A percentile compares a stretch with the other conserved stretches of the same genome.
These are phyloP conservation scores for Tetramorium alpestre DNA, from an alignment of 1,140 invertebrate species.

Conservation along the genomic window DNA sequence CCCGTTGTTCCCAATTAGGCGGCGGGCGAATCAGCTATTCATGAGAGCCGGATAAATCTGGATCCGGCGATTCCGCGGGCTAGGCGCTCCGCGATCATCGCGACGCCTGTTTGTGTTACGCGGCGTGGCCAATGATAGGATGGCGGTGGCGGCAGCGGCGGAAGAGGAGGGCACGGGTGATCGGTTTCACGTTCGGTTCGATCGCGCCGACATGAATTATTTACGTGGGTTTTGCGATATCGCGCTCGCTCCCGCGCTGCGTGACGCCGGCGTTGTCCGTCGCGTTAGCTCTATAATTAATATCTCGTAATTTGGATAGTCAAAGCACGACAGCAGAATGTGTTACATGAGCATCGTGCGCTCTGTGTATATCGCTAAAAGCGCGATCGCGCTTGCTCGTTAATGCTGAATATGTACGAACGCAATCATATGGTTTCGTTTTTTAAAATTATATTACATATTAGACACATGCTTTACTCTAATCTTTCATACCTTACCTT, in stretches of 20 bases:
- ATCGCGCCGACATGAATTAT: constrained; percentile 60
- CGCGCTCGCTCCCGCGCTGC: constrained; percentile 37
- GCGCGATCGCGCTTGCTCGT: constrained; percentile 37
- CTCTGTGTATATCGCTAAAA: constrained; percentile 38
- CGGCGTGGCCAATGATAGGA: constrained; percentile 31
- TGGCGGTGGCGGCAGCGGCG: neutral
- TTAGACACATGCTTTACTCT: neutral
- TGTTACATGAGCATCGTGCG: constrained; percentile 46
- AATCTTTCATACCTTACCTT: neutral
- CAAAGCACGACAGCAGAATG: constrained; percentile 62
- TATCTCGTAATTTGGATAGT: constrained; percentile 73
- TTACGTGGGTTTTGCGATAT: constrained; percentile 57
- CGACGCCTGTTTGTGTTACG: constrained; percentile 51
- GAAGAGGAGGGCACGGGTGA: constrained; percentile 42
- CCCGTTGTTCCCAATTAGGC: constrained; percentile 74
- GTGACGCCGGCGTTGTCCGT: constrained; percentile 49
- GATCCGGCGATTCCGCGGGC: constrained; percentile 59
- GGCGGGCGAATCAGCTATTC: constrained; percentile 61
- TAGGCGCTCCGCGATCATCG: constrained; percentile 8
- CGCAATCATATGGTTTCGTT: neutral
- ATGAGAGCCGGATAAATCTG: constrained; percentile 74
- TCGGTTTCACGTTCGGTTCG: constrained; percentile 58
- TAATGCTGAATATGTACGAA: constrained; percentile 39
- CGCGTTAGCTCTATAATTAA: constrained; percentile 73
- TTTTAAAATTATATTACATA: constrained; percentile 18